Evolutionary conservation across 1,140 invertebrate genomes (phyloP), one percentile per base, ranked within the genome.

Genomic region (Maconellicoccus hirsutus): DNA sequence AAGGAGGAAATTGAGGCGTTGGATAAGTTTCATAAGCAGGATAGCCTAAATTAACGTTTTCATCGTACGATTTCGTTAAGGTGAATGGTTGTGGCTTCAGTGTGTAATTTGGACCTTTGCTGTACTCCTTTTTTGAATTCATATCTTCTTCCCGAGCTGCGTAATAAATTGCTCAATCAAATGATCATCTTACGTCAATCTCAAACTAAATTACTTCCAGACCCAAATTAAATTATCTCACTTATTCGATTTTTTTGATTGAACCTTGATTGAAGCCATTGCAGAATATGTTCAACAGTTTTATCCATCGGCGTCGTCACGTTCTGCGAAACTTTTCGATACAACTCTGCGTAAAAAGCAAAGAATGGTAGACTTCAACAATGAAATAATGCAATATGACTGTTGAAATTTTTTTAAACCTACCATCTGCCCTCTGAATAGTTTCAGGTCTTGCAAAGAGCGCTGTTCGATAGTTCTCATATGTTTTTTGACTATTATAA

Each of bases 251-350:
- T 63, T 63, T 66, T 70, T 69, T 71, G 70, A n/a, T 71, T 42
- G 59, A 75, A 76, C 42, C 71, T 75, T 3, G 72, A 72, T 21
- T 76, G 75, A 6, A 76, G 33, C 75, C 75, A 76, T n/a, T 66
- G 59, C 10, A 76, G 70, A n/a, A 76, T 76, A 14, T 74, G 69
- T 42, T 76, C 74, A 1, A 76, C 75, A 12, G 75, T 75, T 26
- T 74, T 72, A 16, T 76, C 75, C 72, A 71, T 73, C 2, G 72
- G 70, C 12, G 69, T 71, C 3, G 71, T 69, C 7, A 70, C 70
- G 23, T 70, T 72, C 29, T 71, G 70, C 0, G 72, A 59, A 0
- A 72, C 72, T 72, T 70, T 72, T 26, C 29, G 63, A 70, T 70
- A 69, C 19, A 73, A 59, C 29, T 70, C 72, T 73, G 59, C 73